These are phyloP conservation scores for Eupithecia vulgata DNA, from an alignment of 2,888 invertebrate genomes.

Conservation along the genomic window DNA sequence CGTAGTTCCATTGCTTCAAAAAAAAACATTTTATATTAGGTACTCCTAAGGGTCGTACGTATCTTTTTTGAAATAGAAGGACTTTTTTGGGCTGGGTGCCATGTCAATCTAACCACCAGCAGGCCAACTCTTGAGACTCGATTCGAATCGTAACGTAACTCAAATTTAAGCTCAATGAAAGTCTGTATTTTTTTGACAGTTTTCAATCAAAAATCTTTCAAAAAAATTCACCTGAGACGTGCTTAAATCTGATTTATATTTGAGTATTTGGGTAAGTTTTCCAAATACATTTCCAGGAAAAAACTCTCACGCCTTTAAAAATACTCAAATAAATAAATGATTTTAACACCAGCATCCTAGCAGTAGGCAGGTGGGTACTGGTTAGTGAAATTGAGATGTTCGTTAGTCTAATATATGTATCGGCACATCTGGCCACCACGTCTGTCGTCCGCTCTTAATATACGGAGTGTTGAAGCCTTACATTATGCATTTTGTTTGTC, in stretches of 20 bases:
- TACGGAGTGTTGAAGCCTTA: conserved; percentile 19
- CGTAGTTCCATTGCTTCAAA: too few relatives aligned
- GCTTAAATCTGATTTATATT: too few relatives aligned
- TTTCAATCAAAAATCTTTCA: too few relatives aligned
- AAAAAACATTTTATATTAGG: too few relatives aligned
- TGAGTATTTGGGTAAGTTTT: background rate
- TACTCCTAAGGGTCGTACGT: too few relatives aligned
- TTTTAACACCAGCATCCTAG: conserved; percentile 28
- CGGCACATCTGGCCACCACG: conserved; percentile 63
- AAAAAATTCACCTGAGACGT: too few relatives aligned
- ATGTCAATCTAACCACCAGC: background rate
- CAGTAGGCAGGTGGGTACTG: conserved; percentile 51
- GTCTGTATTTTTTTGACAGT: too few relatives aligned
- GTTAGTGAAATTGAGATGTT: conserved; percentile 74
- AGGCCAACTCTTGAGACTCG: too few relatives aligned
- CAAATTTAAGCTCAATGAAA: too few relatives aligned
- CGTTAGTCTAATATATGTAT: conserved; percentile 76
- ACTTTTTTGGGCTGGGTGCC: too few relatives aligned
- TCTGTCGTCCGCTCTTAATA: conserved; percentile 43
- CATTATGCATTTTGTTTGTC: background rate
- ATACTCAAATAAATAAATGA: conserved; percentile 14
- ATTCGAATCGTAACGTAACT: too few relatives aligned
- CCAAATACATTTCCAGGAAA: background rate
- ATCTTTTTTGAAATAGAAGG: too few relatives aligned
- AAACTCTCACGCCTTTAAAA: background rate